Percentiles rank a stretch among this genome's conserved stretches.
phyloP scores from a whole-genome alignment of 2,113 vertebrate genomes.

The Taxidea taxus region DNA sequence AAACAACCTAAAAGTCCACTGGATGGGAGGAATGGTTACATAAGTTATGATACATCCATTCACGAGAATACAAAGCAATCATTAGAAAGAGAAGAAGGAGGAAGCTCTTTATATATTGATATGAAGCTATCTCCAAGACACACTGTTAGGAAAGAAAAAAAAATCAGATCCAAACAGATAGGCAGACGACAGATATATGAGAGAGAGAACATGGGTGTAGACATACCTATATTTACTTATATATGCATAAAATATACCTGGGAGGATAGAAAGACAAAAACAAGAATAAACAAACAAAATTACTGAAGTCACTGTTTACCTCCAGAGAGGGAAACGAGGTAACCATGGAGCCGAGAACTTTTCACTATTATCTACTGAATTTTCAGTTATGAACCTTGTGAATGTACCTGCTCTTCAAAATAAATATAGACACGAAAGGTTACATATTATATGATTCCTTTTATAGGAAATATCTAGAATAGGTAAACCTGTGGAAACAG shows the following conservation, averaged over 20 bases:
- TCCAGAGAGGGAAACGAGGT: neutral
- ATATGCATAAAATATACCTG: neutral
- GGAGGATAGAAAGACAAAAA: neutral
- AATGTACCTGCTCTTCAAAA: neutral
- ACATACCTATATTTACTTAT: neutral
- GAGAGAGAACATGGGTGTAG: neutral
- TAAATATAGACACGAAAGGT: neutral
- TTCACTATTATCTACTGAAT: neutral
- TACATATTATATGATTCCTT: neutral
- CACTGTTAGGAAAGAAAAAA: neutral
- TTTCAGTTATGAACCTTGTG: neutral
- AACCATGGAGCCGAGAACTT: neutral
- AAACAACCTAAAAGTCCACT: neutral
- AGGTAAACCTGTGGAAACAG: neutral
- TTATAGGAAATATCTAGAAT: neutral
- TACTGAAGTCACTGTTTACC: neutral
- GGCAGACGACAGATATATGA: neutral
- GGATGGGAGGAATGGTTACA: neutral
- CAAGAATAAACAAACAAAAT: neutral
- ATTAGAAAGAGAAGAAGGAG: neutral
- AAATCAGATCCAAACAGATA: neutral
- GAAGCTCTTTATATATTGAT: neutral
- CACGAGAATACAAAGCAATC: neutral
- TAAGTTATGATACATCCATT: neutral
- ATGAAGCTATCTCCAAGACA: neutral